phyloP scores from a whole-genome alignment of 2,113 vertebrate genomes.

The mouse (Mus musculus) region DNA sequence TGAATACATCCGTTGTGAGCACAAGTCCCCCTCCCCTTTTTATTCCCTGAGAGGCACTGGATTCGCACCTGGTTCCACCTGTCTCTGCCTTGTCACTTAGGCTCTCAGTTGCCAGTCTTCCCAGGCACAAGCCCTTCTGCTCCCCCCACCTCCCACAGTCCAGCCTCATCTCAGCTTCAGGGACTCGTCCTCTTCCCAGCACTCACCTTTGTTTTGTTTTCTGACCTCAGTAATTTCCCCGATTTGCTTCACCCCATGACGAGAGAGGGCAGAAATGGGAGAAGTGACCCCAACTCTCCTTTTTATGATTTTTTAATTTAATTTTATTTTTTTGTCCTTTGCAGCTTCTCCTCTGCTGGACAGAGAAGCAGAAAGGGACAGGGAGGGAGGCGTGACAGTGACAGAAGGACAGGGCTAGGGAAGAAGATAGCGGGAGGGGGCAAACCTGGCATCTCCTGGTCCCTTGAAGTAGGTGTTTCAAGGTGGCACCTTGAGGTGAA shows the following conservation, averaged over 20 bases:
- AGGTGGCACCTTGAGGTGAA: background rate
- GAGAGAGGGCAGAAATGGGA: background rate
- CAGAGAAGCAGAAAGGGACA: conserved; percentile 3
- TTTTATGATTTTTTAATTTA: background rate
- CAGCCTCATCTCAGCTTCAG: conserved; percentile 24
- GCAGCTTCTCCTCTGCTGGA: conserved; percentile 20
- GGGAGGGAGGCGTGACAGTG: conserved; percentile 62
- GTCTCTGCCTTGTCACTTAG: conserved; percentile 35
- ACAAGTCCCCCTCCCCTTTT: conserved; percentile 36
- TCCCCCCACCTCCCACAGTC: conserved; percentile 14
- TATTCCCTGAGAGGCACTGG: background rate
- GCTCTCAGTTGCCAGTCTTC: conserved; percentile 42
- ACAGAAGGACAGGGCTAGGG: background rate
- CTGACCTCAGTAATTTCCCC: background rate
- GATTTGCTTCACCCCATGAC: conserved; percentile 39
- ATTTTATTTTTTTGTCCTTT: background rate
- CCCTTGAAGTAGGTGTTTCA: background rate
- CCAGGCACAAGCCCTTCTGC: conserved; percentile 18
- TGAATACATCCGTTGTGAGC: conserved; percentile 63
- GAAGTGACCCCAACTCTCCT: conserved; percentile 14
- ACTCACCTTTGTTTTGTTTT: conserved; percentile 25
- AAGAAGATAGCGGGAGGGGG: background rate
- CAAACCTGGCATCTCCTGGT: background rate
- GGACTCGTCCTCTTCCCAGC: background rate
- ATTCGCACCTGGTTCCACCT: conserved; percentile 67